Percentiles rank a stretch among this genome's conserved stretches.
Conservation (phyloP, 1,140 invertebrate genomes). For the Chlorops oryzae region DNA sequence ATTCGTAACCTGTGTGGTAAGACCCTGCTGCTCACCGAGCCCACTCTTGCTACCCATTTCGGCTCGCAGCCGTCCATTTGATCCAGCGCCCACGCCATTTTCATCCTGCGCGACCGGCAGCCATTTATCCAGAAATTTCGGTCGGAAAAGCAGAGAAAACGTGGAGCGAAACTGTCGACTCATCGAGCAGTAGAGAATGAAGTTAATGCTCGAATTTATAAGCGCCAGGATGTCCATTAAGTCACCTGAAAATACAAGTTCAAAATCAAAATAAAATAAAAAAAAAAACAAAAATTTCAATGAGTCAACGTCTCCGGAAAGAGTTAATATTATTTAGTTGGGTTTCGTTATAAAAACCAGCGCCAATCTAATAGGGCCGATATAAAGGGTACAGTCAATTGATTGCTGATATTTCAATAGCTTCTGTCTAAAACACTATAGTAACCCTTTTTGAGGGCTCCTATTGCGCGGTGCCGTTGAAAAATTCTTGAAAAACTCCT, state of each 20-base stretch:
- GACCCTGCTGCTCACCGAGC: conserved; percentile 36
- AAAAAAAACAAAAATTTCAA: no score
- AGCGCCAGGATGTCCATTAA: conserved; percentile 93
- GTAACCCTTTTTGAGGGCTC: no score
- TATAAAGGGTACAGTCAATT: no score
- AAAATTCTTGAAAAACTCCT: no score
- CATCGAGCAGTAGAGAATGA: conserved; percentile 97
- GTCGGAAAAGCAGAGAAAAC: conserved; percentile 67
- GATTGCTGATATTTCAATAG: no score
- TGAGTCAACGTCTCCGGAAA: background rate
- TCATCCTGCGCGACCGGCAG: conserved; percentile 52
- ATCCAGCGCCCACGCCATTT: conserved; percentile 46
- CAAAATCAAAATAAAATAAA: conserved; percentile 17
- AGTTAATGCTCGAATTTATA: conserved; percentile 94
- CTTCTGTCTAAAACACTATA: no score
- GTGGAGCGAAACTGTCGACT: conserved; percentile 90
- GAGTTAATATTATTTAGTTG: background rate
- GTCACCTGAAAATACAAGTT: conserved; percentile 61
- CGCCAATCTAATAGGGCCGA: background rate
- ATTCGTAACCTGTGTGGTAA: conserved; percentile 46
- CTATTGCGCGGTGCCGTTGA: no score
- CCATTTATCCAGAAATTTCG: conserved; percentile 52
- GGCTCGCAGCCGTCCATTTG: conserved; percentile 12
- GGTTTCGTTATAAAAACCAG: background rate
- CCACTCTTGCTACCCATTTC: conserved; percentile 36